Percentiles rank a stretch among this genome's conserved stretches.
Evolutionary conservation across 2,113 vertebrate species (phyloP).

Genomic region (Dicerorhinus sumatrensis): DNA sequence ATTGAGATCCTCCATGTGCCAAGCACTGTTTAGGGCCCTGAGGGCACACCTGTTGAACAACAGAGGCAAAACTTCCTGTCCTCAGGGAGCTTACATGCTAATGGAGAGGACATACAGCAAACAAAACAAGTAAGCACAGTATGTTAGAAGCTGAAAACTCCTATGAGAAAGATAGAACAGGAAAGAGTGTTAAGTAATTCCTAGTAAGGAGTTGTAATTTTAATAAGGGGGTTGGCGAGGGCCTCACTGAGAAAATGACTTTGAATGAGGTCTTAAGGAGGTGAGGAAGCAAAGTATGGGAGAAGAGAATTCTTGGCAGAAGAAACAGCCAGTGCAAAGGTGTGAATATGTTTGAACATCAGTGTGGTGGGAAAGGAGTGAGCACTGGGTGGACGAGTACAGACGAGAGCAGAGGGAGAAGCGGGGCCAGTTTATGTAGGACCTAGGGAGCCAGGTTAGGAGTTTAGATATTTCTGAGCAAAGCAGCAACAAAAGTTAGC

Average conservation of each 20-base stretch:
- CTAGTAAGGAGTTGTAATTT: not conserved
- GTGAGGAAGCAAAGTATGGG: not conserved
- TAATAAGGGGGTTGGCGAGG: too few relatives aligned
- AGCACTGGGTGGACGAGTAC: rapidly evolving
- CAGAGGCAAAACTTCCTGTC: not conserved
- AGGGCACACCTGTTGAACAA: too few relatives aligned
- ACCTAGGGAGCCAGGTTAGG: not conserved
- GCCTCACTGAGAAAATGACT: not conserved
- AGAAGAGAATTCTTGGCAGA: not conserved
- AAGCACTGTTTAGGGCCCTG: too few relatives aligned
- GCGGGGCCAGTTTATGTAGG: too few relatives aligned
- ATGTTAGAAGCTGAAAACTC: not conserved
- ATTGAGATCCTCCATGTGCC: too few relatives aligned
- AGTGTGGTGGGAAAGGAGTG: rapidly evolving
- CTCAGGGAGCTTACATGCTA: not conserved
- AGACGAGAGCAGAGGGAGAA: not conserved
- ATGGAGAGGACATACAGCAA: too few relatives aligned
- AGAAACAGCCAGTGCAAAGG: not conserved
- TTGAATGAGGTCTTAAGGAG: not conserved
- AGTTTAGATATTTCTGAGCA: not conserved
- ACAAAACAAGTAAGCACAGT: not conserved
- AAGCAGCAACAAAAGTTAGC: rapidly evolving
- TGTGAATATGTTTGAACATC: not conserved
- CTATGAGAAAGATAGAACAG: not conserved
- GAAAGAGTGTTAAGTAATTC: not conserved